These are phyloP conservation scores for Ricordea florida DNA, from an alignment of 92 coral and sea anemone species.

Conservation along the genomic window DNA sequence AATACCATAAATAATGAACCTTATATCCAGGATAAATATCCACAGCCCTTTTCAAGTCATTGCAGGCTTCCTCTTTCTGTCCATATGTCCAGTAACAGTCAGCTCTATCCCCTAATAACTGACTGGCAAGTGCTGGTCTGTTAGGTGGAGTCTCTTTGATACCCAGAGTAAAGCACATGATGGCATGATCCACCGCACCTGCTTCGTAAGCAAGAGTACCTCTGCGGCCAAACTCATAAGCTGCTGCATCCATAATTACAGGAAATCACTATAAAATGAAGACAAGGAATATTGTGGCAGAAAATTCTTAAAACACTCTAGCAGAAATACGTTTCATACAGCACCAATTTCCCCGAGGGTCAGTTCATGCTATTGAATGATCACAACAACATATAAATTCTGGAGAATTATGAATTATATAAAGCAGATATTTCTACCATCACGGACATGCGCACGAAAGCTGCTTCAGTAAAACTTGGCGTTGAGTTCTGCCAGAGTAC, in stretches of 20 bases:
- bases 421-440: too few relatives aligned
- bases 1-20: background rate
- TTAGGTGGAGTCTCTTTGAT: constrained; percentile 40
- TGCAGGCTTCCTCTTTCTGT: constrained; percentile 36
- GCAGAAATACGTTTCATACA: too few relatives aligned
- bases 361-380: too few relatives aligned
- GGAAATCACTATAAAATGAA: background rate
- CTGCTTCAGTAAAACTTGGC: too few relatives aligned
- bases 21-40: constrained; percentile 23
- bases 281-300: background rate
- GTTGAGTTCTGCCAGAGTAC: too few relatives aligned
- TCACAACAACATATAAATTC: too few relatives aligned
- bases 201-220: constrained; percentile 2
- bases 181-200: constrained; percentile 36
- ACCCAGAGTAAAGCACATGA: constrained; percentile 11
- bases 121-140: constrained; percentile 31
- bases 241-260: background rate
- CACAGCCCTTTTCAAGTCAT: constrained; percentile 52
- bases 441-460: too few relatives aligned
- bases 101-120: constrained; percentile 46
- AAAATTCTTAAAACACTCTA: too few relatives aligned
- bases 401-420: too few relatives aligned
- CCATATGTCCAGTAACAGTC: constrained; percentile 57
- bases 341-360: too few relatives aligned
- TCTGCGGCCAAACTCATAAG: constrained; percentile 7